phyloP scores from a whole-genome alignment of 2,797 vertebrate genomes.

The Notoglanidium macrostoma region DNA sequence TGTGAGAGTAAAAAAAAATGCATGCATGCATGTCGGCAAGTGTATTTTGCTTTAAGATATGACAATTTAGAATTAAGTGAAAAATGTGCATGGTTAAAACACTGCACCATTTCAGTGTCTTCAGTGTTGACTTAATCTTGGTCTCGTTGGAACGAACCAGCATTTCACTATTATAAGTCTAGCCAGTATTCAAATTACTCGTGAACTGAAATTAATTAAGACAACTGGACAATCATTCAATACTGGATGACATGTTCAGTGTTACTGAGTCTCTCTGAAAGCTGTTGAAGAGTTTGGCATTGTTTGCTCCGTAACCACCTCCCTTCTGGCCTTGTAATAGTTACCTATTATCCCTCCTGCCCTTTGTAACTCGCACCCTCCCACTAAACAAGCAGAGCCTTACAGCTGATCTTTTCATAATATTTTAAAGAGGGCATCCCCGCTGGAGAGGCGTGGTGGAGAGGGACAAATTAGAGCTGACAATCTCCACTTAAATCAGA shows the following conservation, averaged over 20 bases:
- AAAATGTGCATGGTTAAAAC: conserved; percentile 16
- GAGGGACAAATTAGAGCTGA: conserved; percentile 87
- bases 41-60: conserved; percentile 1
- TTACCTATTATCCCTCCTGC: conserved; percentile 76
- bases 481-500: conserved; percentile 86
- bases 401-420: conserved; percentile 84
- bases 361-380: conserved; percentile 72
- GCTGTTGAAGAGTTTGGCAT: conserved; percentile 39
- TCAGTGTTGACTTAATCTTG: background rate
- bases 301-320: conserved; percentile 74
- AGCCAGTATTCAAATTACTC: background rate
- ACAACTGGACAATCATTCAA: background rate
- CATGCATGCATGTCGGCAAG: conserved; percentile 26
- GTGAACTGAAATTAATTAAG: conserved; percentile 19
- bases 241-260: conserved; percentile 5
- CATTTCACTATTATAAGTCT: background rate
- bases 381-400: conserved; percentile 73
- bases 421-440: conserved; percentile 79
- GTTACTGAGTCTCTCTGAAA: conserved; percentile 21
- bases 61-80: conserved; percentile 25
- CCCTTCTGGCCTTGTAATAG: conserved; percentile 80
- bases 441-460: conserved; percentile 70
- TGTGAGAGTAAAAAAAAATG: conserved; percentile 19
- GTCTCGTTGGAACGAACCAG: background rate
- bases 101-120: background rate